A percentile compares a stretch with the other conserved stretches of the same genome.
Evolutionary conservation across 2,888 invertebrate species (phyloP).

Genomic region (Ethmia dodecea): DNA sequence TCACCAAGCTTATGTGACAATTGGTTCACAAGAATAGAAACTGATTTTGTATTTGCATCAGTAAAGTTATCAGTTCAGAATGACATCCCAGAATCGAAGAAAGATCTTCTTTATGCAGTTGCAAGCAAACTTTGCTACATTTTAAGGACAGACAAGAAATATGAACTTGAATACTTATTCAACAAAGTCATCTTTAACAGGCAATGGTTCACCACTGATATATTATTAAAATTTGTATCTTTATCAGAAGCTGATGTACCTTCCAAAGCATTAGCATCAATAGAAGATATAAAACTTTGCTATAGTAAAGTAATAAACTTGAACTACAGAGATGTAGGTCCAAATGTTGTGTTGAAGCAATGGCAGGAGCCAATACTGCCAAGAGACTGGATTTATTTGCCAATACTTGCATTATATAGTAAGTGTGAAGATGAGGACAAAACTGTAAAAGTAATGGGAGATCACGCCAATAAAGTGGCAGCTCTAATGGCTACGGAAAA

Average conservation of each 20-base stretch:
- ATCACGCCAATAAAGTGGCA: constrained; percentile 45
- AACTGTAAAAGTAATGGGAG: constrained; percentile 30
- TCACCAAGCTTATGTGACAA: constrained; percentile 66
- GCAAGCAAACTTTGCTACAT: constrained; percentile 80
- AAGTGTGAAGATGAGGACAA: constrained; percentile 56
- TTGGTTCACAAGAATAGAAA: constrained; percentile 82
- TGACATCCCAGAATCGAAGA: constrained; percentile 55
- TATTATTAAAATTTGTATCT: constrained; percentile 72
- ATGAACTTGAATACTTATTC: constrained; percentile 77
- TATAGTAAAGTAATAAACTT: constrained; percentile 57
- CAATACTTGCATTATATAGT: constrained; percentile 79
- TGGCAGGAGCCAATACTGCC: constrained; percentile 83
- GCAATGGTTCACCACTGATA: constrained; percentile 77
- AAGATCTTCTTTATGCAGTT: constrained; percentile 72
- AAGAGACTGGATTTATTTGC: constrained; percentile 88
- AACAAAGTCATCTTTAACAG: constrained; percentile 79
- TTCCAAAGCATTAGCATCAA: constrained; percentile 48
- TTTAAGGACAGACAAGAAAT: constrained; percentile 76
- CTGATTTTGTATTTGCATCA: constrained; percentile 70
- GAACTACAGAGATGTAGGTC: constrained; percentile 40
- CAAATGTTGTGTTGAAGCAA: constrained; percentile 59
- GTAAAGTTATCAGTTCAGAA: constrained; percentile 55
- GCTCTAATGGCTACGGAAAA: constrained; percentile 46
- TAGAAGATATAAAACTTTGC: constrained; percentile 59
- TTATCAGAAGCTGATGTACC: constrained; percentile 59